Conservation (phyloP, 35 echinoderm and acorn worm genomes). For the Ophiothrix spiculata region DNA sequence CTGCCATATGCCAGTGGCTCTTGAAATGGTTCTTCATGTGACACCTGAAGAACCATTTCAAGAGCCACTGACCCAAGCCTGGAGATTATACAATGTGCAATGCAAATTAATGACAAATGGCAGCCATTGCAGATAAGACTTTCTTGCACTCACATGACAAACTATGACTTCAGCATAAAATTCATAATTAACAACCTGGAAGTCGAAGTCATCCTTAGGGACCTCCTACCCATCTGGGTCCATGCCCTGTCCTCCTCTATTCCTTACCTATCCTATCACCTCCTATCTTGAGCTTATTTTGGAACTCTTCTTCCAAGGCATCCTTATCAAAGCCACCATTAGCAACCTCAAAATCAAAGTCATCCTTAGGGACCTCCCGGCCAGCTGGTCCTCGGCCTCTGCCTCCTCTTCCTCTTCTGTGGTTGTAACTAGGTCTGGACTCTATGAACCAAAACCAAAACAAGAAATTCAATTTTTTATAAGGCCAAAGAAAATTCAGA, state of each 20-base stretch:
- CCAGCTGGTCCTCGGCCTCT: constrained; percentile 31
- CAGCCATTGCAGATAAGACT: too few species aligned
- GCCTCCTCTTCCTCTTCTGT: constrained; percentile 56
- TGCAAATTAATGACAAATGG: too few species aligned
- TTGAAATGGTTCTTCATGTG: too few species aligned
- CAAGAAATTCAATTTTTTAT: background rate
- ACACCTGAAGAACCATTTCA: too few species aligned
- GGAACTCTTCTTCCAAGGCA: constrained; percentile 80
- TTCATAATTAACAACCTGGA: constrained; percentile 85
- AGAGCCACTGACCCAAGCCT: too few species aligned
- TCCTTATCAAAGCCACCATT: constrained; percentile 88
- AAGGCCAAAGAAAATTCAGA: background rate
- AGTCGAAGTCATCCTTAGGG: constrained; percentile 77
- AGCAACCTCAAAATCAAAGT: constrained; percentile 88
- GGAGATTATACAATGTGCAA: too few species aligned
- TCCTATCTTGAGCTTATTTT: constrained; percentile 88
- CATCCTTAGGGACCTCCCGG: constrained; percentile 67
- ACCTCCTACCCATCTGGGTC: constrained; percentile 42
- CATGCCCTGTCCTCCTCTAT: constrained; percentile 48
- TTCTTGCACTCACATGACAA: too few species aligned
- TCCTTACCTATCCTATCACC: constrained; percentile 39
- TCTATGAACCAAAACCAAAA: background rate
- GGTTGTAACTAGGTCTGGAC: background rate
- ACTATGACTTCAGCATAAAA: constrained; percentile 75
- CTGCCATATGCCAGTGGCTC: too few species aligned